These are phyloP conservation scores for Eremophila alpestris DNA, from an alignment of 2,797 vertebrate species.

Conservation along the genomic window DNA sequence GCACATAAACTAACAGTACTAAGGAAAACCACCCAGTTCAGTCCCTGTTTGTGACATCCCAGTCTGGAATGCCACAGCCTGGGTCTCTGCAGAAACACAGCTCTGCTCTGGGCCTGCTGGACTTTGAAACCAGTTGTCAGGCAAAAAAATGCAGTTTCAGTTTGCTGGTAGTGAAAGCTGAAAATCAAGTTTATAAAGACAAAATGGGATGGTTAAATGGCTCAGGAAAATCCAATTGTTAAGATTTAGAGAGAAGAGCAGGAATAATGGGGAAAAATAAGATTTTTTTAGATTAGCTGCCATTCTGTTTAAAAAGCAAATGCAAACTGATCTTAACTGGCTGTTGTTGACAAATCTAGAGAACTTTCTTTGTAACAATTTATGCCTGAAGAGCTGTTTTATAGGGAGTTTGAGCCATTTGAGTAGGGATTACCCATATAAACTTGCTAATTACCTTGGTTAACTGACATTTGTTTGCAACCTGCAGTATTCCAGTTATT, in stretches of 20 bases:
- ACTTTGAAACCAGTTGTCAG: background rate
- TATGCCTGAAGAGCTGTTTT: constrained; percentile 1
- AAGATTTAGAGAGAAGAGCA: background rate
- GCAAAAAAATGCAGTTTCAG: background rate
- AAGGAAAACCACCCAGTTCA: background rate
- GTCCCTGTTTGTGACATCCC: background rate
- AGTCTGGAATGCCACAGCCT: background rate
- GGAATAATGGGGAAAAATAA: background rate
- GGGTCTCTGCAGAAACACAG: background rate
- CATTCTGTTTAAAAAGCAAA: background rate
- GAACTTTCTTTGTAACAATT: background rate
- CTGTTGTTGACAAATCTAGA: background rate
- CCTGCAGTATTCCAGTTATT: background rate
- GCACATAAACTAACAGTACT: background rate
- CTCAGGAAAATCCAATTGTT: background rate
- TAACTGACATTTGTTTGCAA: background rate
- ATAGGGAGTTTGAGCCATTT: background rate
- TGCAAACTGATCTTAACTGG: background rate
- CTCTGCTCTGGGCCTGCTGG: background rate
- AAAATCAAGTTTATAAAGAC: background rate
- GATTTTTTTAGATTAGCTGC: background rate
- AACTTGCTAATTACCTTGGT: constrained; percentile 15
- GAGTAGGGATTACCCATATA: background rate
- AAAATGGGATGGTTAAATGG: background rate
- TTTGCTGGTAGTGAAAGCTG: background rate